phyloP scores from a whole-genome alignment of 2,888 invertebrate genomes.

The Agrilus mali region DNA sequence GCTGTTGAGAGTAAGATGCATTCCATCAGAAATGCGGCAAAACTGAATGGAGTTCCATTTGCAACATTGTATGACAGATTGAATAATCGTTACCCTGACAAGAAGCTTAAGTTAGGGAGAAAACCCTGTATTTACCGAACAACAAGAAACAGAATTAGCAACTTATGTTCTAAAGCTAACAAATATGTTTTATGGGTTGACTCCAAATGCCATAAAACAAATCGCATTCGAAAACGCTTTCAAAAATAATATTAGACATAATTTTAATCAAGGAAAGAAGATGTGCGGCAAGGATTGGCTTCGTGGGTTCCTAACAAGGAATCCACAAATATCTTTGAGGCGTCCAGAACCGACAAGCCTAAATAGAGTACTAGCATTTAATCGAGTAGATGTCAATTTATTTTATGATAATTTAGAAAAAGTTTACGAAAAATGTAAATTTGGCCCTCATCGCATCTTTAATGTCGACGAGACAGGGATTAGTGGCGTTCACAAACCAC shows the following conservation, averaged over 20 bases:
- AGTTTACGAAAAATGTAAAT: constrained; percentile 4
- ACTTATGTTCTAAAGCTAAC: too few species aligned
- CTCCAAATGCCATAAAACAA: not conserved
- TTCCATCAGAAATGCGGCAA: too few species aligned
- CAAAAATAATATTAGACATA: constrained; percentile 1
- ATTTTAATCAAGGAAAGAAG: not conserved
- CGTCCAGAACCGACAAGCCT: constrained; percentile 8
- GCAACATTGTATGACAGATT: too few species aligned
- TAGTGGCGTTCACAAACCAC: constrained; percentile 5
- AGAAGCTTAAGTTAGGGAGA: too few species aligned
- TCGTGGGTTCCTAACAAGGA: not conserved
- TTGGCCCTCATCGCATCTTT: constrained; percentile 5
- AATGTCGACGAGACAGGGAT: constrained; percentile 2
- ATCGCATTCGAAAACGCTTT: constrained; percentile 1
- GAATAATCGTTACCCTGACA: too few species aligned
- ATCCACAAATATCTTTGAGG: not conserved
- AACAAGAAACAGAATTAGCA: too few species aligned
- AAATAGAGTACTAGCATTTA: constrained; percentile 7
- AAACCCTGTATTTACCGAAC: too few species aligned
- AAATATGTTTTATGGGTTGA: too few species aligned
- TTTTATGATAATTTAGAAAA: constrained; percentile 8
- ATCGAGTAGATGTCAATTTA: constrained; percentile 4
- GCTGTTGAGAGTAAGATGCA: too few species aligned
- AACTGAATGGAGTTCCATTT: too few species aligned
- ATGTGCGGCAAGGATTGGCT: constrained; percentile 1